Evolutionary conservation across 1,140 invertebrate genomes (phyloP), one percentile per base, ranked within the genome.

Genomic region (Kradibia gibbosae): DNA sequence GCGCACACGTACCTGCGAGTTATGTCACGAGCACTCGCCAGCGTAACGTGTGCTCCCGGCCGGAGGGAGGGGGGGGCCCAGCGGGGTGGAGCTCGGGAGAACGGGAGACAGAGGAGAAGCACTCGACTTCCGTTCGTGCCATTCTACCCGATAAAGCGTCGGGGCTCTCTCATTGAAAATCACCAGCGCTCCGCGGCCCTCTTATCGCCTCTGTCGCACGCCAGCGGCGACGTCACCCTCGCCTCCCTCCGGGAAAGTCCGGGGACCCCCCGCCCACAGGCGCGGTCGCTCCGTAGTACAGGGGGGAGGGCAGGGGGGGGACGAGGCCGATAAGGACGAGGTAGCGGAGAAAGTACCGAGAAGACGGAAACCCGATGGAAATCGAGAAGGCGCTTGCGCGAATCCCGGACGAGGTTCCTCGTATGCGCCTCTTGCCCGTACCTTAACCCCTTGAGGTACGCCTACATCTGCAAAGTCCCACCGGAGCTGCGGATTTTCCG

Each of bases 121-220:
- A 62, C 34, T 45, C 57, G 70, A 78, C 76, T 78, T 78, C 76
- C 76, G 76, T 60, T 25, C 28, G 57, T 28, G 70, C 42, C n/a
- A 45, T 22, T 45, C 34, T 67, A n/a, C 62, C 62, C 20, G 62
- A 67, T 67, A 67, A 67, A 36, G 62, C 60, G 70, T 11, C 70
- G 45, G 42, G 42, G 70, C 45, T 72, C 48, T 72, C 53, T 57
- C 65, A 57, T 78, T 78, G 77, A 78, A 71, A 55, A 42, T 78
- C 60, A 34, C 36, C 20, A 70, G 36, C 70, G 48, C 65, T 34
- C 39, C 62, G 62, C 34, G 20, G 1, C 28, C n/a, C n/a, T 50
- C 76, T 78, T 78, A 78, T 78, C 76, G 60, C n/a, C 7, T 53
- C 50, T 7, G 42, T n/a, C 25, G 70, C 31, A 36, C 50, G 20